Evolutionary conservation across 2,113 vertebrate genomes (phyloP).

Genomic region (Meles meles): DNA sequence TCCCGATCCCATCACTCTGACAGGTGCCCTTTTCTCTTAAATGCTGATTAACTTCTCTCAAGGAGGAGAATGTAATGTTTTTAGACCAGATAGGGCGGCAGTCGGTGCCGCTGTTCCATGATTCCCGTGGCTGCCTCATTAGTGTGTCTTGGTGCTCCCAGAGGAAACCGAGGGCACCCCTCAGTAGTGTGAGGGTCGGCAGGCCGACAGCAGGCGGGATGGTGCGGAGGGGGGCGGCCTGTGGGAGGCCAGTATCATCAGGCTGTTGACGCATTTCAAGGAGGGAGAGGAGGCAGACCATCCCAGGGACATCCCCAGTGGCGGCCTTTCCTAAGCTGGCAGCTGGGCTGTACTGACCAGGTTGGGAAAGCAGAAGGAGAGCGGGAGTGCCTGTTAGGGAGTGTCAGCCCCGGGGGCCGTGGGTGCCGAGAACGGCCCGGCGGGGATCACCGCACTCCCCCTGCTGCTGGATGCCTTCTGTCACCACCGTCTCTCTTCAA

Average conservation of each 20-base stretch:
- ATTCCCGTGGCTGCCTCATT: background rate
- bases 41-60: background rate
- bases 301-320: slow-evolving; percentile 51
- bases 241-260: slow-evolving; percentile 16
- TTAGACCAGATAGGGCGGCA: background rate
- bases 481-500: background rate
- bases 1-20: rapidly evolving
- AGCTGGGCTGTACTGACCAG: background rate
- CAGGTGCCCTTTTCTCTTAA: background rate
- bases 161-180: background rate
- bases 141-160: background rate
- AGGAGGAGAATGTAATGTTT: background rate
- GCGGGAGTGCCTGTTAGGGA: background rate
- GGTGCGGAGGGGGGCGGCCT: slow-evolving; percentile 55
- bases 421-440: background rate
- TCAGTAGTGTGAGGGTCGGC: slow-evolving; percentile 57
- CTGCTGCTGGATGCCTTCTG: background rate
- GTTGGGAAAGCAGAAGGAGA: background rate
- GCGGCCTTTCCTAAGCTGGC: background rate
- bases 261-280: slow-evolving; percentile 41
- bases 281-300: slow-evolving; percentile 59
- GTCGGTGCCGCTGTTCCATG: background rate
- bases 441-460: background rate
- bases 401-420: background rate
- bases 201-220: background rate